Evolutionary conservation across 2,113 vertebrate genomes (phyloP).

Genomic region (Cacatua alba): DNA sequence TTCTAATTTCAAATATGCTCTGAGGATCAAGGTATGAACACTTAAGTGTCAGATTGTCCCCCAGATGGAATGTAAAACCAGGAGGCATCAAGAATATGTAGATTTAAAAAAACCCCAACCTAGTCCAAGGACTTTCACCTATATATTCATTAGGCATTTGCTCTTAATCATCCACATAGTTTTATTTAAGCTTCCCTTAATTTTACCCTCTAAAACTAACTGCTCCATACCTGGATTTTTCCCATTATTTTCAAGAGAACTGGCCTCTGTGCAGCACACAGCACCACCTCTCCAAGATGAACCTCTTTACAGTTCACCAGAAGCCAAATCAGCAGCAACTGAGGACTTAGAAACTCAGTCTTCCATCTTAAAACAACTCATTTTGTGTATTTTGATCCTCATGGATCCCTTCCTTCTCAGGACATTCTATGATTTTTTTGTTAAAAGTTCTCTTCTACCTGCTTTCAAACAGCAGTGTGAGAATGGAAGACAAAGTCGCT

Average conservation of each 20-base stretch:
- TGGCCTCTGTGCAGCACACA: neutral
- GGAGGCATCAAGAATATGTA: neutral
- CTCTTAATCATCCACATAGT: neutral
- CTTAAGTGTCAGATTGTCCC: neutral
- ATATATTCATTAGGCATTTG: neutral
- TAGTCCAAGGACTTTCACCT: neutral
- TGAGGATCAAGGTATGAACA: neutral
- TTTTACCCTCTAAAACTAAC: neutral
- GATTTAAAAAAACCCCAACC: neutral
- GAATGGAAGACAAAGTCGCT: neutral
- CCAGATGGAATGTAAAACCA: neutral
- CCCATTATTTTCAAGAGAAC: neutral
- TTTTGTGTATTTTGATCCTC: neutral
- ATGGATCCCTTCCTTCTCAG: neutral
- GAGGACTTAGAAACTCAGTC: neutral
- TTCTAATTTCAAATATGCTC: neutral
- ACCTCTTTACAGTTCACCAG: neutral
- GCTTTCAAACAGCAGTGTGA: neutral
- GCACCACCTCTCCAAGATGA: neutral
- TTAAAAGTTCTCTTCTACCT: neutral
- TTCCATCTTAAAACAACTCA: neutral
- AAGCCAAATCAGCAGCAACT: neutral
- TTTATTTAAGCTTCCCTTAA: neutral
- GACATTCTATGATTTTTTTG: neutral
- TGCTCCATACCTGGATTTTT: neutral